Percentiles rank a stretch among this genome's conserved stretches.
Conservation (phyloP, 1,140 invertebrate species). For the Polyergus mexicanus region DNA sequence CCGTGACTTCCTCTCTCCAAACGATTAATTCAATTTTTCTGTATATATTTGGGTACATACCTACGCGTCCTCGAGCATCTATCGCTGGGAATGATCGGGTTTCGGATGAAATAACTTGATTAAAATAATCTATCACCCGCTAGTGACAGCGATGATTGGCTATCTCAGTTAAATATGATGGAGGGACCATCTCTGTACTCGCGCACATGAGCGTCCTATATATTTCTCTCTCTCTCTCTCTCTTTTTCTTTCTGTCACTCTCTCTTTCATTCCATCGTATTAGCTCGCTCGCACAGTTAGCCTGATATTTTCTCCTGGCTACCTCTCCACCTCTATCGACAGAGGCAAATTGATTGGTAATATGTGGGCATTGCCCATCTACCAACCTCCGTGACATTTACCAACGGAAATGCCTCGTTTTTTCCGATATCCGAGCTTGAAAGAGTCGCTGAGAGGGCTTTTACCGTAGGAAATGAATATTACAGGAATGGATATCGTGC, state of each 20-base stretch:
- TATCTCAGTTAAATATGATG: conserved; percentile 77
- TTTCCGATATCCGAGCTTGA: conserved; percentile 73
- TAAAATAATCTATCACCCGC: conserved; percentile 78
- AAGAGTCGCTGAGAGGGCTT: conserved; percentile 75
- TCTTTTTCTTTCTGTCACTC: conserved; percentile 14
- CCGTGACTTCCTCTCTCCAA: conserved; percentile 10
- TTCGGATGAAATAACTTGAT: conserved; percentile 74
- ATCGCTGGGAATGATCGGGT: conserved; percentile 64
- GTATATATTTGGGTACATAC: conserved; percentile 46
- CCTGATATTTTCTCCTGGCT: conserved; percentile 60
- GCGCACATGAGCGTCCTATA: conserved; percentile 33
- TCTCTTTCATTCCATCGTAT: conserved; percentile 51
- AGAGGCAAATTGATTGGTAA: conserved; percentile 78
- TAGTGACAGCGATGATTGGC: conserved; percentile 74
- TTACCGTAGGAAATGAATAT: conserved; percentile 76
- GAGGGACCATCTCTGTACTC: conserved; percentile 66
- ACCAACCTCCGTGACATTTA: conserved; percentile 75
- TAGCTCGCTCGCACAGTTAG: conserved; percentile 49
- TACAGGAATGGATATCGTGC: conserved; percentile 67
- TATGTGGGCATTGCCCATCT: conserved; percentile 72
- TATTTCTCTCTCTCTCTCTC: conserved; percentile 28
- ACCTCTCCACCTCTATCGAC: conserved; percentile 68
- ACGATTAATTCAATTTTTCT: conserved; percentile 72
- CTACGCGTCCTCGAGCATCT: conserved; percentile 59
- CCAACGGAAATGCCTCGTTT: conserved; percentile 76